Evolutionary conservation across 2,888 invertebrate species (phyloP), one percentile per base, ranked within the genome.

Genomic region (Caenorhabditis japonica): DNA sequence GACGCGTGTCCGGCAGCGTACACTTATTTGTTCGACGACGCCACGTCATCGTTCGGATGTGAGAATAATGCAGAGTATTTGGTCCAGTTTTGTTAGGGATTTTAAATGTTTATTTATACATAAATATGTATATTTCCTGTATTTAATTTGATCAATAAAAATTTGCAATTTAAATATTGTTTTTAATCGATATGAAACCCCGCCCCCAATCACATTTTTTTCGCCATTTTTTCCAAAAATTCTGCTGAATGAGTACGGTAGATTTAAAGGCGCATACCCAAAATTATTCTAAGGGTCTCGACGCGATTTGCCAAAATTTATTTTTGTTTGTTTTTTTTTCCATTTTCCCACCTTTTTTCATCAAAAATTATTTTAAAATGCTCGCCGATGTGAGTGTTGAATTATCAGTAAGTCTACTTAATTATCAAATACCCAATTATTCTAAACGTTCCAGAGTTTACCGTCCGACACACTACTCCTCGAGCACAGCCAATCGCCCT

Each of bases 21-120:
- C 85, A 89, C 89, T 61, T 90, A 90, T 76, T 89, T 89, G 8
- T 90, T 90, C 76, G 91, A 91, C 83, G 90, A 90, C 74, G 79
- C 86, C 21, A 88, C 88, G 46, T 89, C 89, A 78, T 89, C 89
- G 0, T 90, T 89, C 75, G 89, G 89, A 30, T 90, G 90, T 34
- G 53, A 66, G 15, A 49, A 10, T 3, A 27, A 15, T 34, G 59
- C 68, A 2, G 47, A 55, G 25, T 68, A 69, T 34, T n/a, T 58
- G 8, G 70, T 71, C 17, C 64, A 71, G 27, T 75, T 71, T 46
- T 75, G 70, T 46, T 69, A 33, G 51, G 10, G 5, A 23, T 51
- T 27, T 53, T n/a, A 44, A 44, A 44, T 0, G 21, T 41, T 41
- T 23, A 44, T 27, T 30, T 44, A 13, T 13, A 10, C 23, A 3